Conservation (phyloP, 2,888 invertebrate genomes). For the Oscheius onirici region DNA sequence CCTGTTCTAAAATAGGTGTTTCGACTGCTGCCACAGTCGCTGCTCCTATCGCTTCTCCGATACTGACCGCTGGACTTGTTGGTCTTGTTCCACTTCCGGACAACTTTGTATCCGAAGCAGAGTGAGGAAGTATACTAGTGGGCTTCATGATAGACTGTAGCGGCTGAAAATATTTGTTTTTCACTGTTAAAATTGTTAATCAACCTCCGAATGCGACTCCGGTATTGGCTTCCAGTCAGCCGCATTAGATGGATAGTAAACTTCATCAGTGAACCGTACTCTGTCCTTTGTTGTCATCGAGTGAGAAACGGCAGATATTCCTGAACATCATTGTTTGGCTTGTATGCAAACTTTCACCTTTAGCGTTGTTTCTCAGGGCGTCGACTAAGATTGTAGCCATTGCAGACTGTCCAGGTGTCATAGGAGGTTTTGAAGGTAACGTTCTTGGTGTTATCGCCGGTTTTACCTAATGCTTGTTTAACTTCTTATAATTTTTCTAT, state of each 20-base stretch:
- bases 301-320: conserved; percentile 21
- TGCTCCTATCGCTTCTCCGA: conserved; percentile 35
- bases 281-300: conserved; percentile 5
- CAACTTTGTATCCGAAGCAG: conserved; percentile 7
- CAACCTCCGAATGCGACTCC: not conserved
- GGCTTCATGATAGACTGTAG: conserved; percentile 10
- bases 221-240: conserved; percentile 3
- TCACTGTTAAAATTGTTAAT: not conserved
- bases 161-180: not conserved
- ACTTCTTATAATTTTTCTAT: not conserved
- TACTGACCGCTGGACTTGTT: not conserved
- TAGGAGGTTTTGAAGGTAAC: not conserved
- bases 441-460: not conserved
- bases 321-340: not conserved
- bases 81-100: not conserved
- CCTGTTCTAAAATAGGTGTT: conserved; percentile 52
- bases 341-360: conserved; percentile 29
- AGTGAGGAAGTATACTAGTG: not conserved
- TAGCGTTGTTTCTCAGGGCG: conserved; percentile 46
- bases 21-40: conserved; percentile 35
- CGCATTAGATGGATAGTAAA: not conserved
- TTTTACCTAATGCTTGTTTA: not conserved
- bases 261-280: conserved; percentile 18
- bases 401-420: not conserved
- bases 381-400: conserved; percentile 46